Base-by-base conservation (phyloP, 2,113 vertebrate genomes). In the Ptychochromis oligacanthus region DNA sequence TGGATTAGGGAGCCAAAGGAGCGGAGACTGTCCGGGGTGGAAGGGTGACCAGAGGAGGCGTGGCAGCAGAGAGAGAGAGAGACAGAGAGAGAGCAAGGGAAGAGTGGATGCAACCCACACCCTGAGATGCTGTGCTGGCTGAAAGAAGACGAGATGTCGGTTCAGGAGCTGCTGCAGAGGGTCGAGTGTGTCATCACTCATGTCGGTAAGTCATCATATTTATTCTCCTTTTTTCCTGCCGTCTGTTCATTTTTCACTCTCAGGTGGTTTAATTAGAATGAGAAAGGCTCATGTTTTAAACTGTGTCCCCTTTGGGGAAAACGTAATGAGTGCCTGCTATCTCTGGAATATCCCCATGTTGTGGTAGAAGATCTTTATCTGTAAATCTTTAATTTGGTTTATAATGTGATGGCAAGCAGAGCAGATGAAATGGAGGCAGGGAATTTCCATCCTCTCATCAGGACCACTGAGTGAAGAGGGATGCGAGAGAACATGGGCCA, bases 121-220 rank as follows among this genome's bases (percentile, higher is more conserved):
- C 92, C 89, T 96, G 97, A 98, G 96, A 98, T 97, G 97, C 96
- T 96, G 92, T 95, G 96, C 92, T 97, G 97, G 96, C 94, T 97
- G 78, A 95, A 95, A 94, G 97, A 97, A 93, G 97, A 98, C 90
- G 97, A 99, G 92, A 99, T 98, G 97, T 97, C 97, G 91, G 95
- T 96, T 78, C 96, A 97, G 95, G 97, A 98, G 93, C 96, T 99
- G 87, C 96, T 94, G 85, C 96, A 97, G 93, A 94, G 96, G 87
- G 95, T 97, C 92, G 94, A 96, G 91, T 97, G 96, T 56, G 97
- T 98, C 93, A 97, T 97, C 96, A 97, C 97, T 89, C 97, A 98
- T 95, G 96, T 98, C 78, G 97, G 98, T 99, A 96, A 98, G 96
- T 94, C 55, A 5, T 22, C 10, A 2, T 6, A 52, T 38, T 26